phyloP scores from a whole-genome alignment of 2,888 invertebrate genomes.

The Linhomoeus sp. region DNA sequence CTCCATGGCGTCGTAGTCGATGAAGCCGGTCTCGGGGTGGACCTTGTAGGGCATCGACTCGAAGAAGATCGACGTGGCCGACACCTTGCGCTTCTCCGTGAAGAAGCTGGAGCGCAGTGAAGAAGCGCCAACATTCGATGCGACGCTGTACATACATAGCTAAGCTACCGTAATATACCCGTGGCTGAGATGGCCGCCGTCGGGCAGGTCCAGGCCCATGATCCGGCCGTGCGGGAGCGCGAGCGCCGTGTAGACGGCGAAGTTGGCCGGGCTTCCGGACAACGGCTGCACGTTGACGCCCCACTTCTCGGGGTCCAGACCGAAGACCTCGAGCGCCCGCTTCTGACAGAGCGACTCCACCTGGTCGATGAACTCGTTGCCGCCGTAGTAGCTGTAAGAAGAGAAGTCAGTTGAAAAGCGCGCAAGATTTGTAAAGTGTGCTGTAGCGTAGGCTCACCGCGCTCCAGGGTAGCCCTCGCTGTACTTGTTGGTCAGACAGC shows the following conservation, averaged over 20 bases:
- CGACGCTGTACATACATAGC: too few species aligned
- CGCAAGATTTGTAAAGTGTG: not conserved
- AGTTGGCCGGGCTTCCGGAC: conserved; percentile 85
- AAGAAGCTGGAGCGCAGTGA: conserved; percentile 43
- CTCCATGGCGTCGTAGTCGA: conserved; percentile 72
- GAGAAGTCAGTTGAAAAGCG: not conserved
- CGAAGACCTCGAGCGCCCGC: conserved; percentile 61
- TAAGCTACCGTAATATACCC: conserved; percentile 23
- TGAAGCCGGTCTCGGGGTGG: conserved; percentile 56
- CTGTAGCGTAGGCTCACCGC: conserved; percentile 20
- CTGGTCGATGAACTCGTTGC: conserved; percentile 83
- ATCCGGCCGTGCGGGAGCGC: conserved; percentile 75
- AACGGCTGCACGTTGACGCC: conserved; percentile 77
- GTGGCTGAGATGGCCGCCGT: conserved; percentile 63
- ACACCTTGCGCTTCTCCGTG: conserved; percentile 69
- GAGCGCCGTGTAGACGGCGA: conserved; percentile 66
- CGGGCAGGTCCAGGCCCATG: conserved; percentile 80
- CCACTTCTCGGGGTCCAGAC: conserved; percentile 63
- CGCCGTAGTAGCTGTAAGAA: conserved; percentile 68
- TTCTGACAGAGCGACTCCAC: conserved; percentile 71
- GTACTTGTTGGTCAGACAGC: conserved; percentile 40
- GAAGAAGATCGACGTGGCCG: conserved; percentile 89
- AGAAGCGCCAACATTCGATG: not conserved
- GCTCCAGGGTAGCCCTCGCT: conserved; percentile 40
- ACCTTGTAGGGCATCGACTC: conserved; percentile 90